A percentile compares a stretch with the other conserved stretches of the same genome.
phyloP scores from a whole-genome alignment of 2,888 invertebrate genomes.

The Lapara coniferarum region DNA sequence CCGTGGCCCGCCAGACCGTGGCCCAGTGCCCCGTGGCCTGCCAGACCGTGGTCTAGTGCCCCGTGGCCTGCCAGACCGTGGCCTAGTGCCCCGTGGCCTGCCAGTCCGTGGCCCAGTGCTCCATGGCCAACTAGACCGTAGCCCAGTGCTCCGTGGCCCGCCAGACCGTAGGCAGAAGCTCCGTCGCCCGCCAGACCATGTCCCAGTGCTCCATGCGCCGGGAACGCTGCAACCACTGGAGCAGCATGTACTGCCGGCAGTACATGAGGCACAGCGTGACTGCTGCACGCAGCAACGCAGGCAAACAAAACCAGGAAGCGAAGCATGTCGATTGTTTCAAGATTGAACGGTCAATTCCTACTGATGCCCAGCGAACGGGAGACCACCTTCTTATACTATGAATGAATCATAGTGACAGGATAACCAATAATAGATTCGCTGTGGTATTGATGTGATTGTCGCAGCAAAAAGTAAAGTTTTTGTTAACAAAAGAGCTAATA shows the following conservation, averaged over 20 bases:
- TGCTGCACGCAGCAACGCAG: constrained; percentile 54
- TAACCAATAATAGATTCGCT: constrained; percentile 62
- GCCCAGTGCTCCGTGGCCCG: constrained; percentile 31
- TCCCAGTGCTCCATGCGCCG: constrained; percentile 17
- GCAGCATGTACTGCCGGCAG: constrained; percentile 52
- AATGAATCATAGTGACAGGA: constrained; percentile 68
- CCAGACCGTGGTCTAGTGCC: constrained; percentile 43
- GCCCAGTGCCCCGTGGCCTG: constrained; percentile 34
- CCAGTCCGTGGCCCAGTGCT: constrained; percentile 40
- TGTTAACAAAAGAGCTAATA: constrained; percentile 43
- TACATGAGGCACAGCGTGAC: constrained; percentile 60
- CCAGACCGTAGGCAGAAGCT: constrained; percentile 40
- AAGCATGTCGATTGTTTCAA: constrained; percentile 55
- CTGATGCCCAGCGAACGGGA: constrained; percentile 48
- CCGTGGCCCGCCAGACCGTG: constrained; percentile 46
- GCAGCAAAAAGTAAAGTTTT: constrained; percentile 51
- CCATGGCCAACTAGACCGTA: constrained; percentile 36
- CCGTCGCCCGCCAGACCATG: constrained; percentile 31
- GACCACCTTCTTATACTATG: constrained; percentile 65
- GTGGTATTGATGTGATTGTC: constrained; percentile 63
- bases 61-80: constrained; percentile 38
- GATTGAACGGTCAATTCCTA: constrained; percentile 43
- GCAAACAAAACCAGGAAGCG: constrained; percentile 52
- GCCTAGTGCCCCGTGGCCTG: constrained; percentile 31
- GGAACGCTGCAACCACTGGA: constrained; percentile 52